phyloP scores from a whole-genome alignment of 2,113 vertebrate species.

The Arenaria interpres region DNA sequence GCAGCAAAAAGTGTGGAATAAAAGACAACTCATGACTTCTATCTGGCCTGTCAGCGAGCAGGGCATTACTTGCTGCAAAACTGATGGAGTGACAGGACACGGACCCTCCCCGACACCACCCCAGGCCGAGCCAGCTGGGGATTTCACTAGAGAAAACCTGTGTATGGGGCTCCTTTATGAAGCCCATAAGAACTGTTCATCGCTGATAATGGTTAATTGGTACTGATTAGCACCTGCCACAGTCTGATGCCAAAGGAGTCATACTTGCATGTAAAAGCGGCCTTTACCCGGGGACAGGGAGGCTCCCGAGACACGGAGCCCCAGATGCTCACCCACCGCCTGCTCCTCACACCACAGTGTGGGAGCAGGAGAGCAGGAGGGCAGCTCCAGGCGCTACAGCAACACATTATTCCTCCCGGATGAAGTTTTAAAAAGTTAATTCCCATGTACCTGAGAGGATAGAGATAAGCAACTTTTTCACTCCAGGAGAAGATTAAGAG shows the following conservation, averaged over 20 bases:
- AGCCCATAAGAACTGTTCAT: background rate
- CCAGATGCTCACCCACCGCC: accelerated
- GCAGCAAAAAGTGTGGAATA: background rate
- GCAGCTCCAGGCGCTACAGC: background rate
- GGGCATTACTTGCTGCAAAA: background rate
- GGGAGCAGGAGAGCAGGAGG: background rate
- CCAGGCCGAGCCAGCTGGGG: background rate
- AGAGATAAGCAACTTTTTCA: background rate
- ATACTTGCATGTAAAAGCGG: background rate
- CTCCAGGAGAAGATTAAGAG: background rate
- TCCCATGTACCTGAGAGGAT: background rate
- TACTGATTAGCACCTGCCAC: background rate
- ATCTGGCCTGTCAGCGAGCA: background rate
- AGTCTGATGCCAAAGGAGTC: background rate
- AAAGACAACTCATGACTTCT: background rate
- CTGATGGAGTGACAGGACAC: accelerated
- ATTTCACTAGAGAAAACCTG: background rate
- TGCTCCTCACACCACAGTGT: background rate
- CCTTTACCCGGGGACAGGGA: background rate
- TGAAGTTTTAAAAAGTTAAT: background rate
- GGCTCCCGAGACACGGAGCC: background rate
- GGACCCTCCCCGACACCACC: background rate
- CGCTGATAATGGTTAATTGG: background rate
- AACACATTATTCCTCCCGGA: background rate
- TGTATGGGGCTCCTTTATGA: background rate